Conservation (phyloP, 2,113 vertebrate genomes). For the Pachyramphus minor region DNA sequence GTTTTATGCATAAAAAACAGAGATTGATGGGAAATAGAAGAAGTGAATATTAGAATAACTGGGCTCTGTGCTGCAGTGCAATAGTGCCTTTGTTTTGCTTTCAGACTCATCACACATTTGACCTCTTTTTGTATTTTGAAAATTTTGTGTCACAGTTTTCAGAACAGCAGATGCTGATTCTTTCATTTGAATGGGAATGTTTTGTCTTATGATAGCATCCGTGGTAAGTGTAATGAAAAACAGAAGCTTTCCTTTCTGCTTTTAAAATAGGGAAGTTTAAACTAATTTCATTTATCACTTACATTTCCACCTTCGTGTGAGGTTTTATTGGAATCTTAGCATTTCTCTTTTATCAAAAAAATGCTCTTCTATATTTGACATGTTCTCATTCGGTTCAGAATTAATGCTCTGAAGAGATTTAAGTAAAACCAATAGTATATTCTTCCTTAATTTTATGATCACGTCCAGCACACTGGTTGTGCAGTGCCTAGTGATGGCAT, state of each 20-base stretch:
- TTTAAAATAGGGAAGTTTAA: not conserved
- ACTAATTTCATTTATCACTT: not conserved
- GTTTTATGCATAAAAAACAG: not conserved
- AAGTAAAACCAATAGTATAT: not conserved
- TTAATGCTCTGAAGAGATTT: not conserved
- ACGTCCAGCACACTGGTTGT: fast-evolving
- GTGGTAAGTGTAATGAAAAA: not conserved
- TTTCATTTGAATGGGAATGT: not conserved
- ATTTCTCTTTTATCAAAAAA: not conserved
- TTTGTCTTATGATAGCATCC: not conserved
- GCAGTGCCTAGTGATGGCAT: not conserved
- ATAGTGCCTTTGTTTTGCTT: not conserved
- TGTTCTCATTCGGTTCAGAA: not conserved
- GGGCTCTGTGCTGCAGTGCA: not conserved
- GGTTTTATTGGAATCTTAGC: not conserved
- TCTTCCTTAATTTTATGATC: not conserved
- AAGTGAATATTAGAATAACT: not conserved
- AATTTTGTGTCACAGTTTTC: not conserved
- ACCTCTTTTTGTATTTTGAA: not conserved
- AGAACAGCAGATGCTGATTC: not conserved
- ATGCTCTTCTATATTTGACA: not conserved
- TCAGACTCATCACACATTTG: not conserved
- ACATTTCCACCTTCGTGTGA: not conserved
- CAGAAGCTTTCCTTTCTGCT: not conserved
- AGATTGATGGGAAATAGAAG: not conserved